Evolutionary conservation across 2,888 invertebrate species (phyloP).

Genomic region (Heliconius erato): DNA sequence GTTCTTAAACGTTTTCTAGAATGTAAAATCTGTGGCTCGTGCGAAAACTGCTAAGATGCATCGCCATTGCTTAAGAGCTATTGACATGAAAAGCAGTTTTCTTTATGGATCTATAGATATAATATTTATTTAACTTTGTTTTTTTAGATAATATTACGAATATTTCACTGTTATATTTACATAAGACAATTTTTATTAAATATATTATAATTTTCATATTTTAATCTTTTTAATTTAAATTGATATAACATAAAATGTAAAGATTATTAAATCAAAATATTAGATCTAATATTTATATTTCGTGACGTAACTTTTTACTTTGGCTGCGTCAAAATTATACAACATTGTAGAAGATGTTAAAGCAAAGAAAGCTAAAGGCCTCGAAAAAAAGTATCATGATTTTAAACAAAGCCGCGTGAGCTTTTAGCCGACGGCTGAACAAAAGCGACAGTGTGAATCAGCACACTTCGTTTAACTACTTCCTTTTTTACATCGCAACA

Average conservation of each 20-base stretch:
- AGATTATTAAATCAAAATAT: neutral
- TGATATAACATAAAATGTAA: neutral
- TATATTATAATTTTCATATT: neutral
- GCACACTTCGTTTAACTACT: slow-evolving; percentile 29
- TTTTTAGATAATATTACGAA: neutral
- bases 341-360: neutral
- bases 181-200: neutral
- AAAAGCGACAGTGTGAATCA: slow-evolving; percentile 27
- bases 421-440: slow-evolving; percentile 28
- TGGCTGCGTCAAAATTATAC: neutral
- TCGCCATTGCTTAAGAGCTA: slow-evolving; percentile 14
- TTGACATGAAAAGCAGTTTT: slow-evolving; percentile 26
- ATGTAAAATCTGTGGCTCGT: neutral
- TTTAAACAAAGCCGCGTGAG: slow-evolving; percentile 30
- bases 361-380: neutral
- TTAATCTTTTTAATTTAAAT: neutral
- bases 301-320: neutral
- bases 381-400: slow-evolving; percentile 29
- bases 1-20: slow-evolving; percentile 4
- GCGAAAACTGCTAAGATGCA: slow-evolving; percentile 19
- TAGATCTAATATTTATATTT: neutral
- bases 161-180: neutral
- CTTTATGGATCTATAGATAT: neutral
- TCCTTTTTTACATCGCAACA: slow-evolving; percentile 18
- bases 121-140: neutral